Percentiles rank a stretch among this genome's conserved stretches.
Conservation (phyloP, 2,113 vertebrate genomes). For the Agapornis roseicollis region DNA sequence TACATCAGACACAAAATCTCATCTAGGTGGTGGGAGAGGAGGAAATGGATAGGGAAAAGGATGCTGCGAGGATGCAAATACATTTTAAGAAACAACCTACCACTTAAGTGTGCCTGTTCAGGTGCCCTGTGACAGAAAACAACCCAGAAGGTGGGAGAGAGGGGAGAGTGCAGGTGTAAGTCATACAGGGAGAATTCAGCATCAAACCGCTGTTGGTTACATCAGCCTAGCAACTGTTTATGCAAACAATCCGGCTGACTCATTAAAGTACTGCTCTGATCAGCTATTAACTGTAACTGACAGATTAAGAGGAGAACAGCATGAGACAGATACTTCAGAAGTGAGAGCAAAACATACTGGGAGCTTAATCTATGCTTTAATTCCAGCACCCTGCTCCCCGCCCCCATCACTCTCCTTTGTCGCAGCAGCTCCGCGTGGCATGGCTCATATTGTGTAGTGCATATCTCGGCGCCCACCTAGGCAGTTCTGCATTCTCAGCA, state of each 20-base stretch:
- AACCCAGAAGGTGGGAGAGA: neutral
- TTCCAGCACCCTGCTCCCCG: neutral
- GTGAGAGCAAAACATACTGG: conserved; percentile 3
- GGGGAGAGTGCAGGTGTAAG: neutral
- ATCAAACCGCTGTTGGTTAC: neutral
- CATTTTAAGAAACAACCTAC: rapidly evolving
- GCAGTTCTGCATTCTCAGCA: conserved; percentile 33
- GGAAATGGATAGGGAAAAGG: neutral
- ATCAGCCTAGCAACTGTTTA: neutral
- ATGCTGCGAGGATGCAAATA: neutral
- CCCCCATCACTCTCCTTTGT: conserved; percentile 1
- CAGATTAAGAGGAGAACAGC: conserved; percentile 47
- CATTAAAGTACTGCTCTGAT: conserved; percentile 1
- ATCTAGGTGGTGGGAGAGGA: neutral
- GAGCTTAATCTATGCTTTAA: neutral
- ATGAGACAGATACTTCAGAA: neutral
- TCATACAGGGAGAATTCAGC: neutral
- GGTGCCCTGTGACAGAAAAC: neutral
- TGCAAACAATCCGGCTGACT: conserved; percentile 34
- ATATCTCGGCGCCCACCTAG: conserved; percentile 55
- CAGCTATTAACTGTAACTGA: conserved; percentile 35
- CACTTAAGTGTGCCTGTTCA: rapidly evolving
- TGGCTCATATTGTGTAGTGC: neutral
- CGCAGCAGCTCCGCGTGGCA: neutral
- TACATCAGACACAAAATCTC: neutral